These are phyloP conservation scores for Diabrotica virgifera DNA, from an alignment of 1,140 invertebrate species.

Conservation along the genomic window DNA sequence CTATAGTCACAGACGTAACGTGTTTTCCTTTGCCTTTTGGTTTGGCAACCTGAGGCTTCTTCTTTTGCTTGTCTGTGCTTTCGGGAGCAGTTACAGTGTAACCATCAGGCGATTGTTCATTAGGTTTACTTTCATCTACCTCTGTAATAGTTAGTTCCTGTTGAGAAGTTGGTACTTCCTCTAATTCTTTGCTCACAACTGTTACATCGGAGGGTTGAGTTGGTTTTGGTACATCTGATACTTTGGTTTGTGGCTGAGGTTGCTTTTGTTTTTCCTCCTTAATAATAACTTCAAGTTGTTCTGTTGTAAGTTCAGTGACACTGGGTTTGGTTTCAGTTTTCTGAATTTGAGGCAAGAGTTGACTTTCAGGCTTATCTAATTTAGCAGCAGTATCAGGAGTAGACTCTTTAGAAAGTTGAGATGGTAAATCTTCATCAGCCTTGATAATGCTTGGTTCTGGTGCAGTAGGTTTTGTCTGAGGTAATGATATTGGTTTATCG, in stretches of 20 bases:
- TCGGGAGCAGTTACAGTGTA: neutral
- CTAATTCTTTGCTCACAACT: neutral
- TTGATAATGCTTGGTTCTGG: too few species aligned
- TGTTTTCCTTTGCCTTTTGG: constrained; percentile 37
- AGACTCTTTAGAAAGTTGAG: too few species aligned
- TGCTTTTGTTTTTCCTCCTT: too few species aligned
- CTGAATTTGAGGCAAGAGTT: too few species aligned
- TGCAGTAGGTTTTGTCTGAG: neutral
- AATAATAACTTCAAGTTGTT: too few species aligned
- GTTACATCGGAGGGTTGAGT: neutral
- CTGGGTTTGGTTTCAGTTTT: too few species aligned
- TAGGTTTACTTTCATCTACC: neutral
- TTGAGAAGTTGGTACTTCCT: neutral
- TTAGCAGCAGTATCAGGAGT: too few species aligned
- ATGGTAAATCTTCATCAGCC: too few species aligned
- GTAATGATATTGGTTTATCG: constrained; percentile 26
- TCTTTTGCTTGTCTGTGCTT: constrained; percentile 21
- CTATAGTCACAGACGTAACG: constrained; percentile 48
- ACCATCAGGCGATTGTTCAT: neutral
- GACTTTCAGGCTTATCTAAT: too few species aligned
- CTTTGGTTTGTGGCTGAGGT: too few species aligned
- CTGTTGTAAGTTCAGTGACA: too few species aligned
- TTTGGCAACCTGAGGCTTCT: constrained; percentile 25
- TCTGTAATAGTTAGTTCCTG: neutral
- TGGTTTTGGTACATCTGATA: too few species aligned